Conservation (phyloP, 2,888 invertebrate genomes). For the Cephus rjabovi region DNA sequence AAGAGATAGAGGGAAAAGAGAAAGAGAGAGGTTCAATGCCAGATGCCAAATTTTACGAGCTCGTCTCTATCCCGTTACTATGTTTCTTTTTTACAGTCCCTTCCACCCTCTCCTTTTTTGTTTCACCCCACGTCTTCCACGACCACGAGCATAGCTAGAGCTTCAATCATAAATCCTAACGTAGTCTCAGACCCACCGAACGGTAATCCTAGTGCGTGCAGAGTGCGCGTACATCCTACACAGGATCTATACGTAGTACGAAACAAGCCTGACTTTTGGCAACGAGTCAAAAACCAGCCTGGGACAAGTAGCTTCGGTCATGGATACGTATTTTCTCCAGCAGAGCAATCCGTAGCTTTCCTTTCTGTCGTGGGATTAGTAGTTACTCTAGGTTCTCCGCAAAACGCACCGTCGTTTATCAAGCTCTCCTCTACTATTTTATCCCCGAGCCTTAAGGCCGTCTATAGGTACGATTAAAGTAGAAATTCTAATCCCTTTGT, state of each 20-base stretch:
- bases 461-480: neutral
- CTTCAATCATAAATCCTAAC: conserved; percentile 56
- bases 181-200: conserved; percentile 32
- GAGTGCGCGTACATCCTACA: conserved; percentile 6
- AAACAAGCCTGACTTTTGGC: conserved; percentile 41
- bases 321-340: neutral
- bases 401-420: neutral
- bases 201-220: conserved; percentile 51
- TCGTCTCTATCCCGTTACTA: conserved; percentile 12
- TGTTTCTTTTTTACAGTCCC: conserved; percentile 7
- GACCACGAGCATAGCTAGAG: conserved; percentile 36
- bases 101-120: neutral
- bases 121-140: conserved; percentile 38
- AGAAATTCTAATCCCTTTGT: neutral
- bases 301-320: neutral
- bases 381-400: neutral
- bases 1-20: neutral
- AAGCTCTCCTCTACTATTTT: neutral
- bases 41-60: conserved; percentile 50
- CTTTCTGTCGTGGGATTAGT: neutral
- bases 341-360: conserved; percentile 1
- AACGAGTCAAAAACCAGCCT: conserved; percentile 43
- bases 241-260: conserved; percentile 8
- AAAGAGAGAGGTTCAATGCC: conserved; percentile 21
- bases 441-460: neutral